These are phyloP conservation scores for Hypomesus transpacificus DNA, from an alignment of 2,113 vertebrate genomes.

Conservation along the genomic window DNA sequence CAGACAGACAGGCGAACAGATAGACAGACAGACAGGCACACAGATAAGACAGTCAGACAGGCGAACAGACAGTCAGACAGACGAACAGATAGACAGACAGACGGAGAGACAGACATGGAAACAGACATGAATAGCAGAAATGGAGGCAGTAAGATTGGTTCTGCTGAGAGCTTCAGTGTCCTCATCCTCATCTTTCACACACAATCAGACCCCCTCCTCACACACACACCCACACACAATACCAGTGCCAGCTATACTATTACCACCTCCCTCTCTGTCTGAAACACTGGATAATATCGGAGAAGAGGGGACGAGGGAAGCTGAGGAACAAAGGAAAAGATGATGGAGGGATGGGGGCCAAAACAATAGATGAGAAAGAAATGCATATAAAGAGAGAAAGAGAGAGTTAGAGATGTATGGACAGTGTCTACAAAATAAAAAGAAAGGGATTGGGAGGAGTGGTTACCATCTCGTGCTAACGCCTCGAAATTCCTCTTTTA, in stretches of 20 bases:
- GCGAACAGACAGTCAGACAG: too few species aligned
- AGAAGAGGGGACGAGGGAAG: not conserved
- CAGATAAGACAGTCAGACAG: too few species aligned
- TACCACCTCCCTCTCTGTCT: conserved; percentile 36
- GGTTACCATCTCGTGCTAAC: too few species aligned
- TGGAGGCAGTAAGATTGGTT: too few species aligned
- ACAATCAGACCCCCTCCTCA: conserved; percentile 11
- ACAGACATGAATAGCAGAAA: too few species aligned
- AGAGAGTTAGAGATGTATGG: not conserved
- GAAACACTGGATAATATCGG: not conserved
- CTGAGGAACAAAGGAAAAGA: not conserved
- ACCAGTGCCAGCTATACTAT: conserved; percentile 33
- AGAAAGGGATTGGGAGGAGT: not conserved
- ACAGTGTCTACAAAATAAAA: not conserved
- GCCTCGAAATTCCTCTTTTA: not conserved
- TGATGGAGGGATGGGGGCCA: not conserved
- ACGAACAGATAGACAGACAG: too few species aligned
- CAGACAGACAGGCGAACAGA: too few species aligned
- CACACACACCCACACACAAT: conserved; percentile 40
- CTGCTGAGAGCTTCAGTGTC: not conserved
- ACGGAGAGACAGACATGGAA: too few species aligned
- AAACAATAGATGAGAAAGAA: not conserved
- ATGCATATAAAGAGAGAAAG: not conserved
- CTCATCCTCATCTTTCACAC: not conserved
- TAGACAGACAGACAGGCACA: too few species aligned